Conservation (phyloP, 1,140 invertebrate genomes). For the Cotesia typhae region DNA sequence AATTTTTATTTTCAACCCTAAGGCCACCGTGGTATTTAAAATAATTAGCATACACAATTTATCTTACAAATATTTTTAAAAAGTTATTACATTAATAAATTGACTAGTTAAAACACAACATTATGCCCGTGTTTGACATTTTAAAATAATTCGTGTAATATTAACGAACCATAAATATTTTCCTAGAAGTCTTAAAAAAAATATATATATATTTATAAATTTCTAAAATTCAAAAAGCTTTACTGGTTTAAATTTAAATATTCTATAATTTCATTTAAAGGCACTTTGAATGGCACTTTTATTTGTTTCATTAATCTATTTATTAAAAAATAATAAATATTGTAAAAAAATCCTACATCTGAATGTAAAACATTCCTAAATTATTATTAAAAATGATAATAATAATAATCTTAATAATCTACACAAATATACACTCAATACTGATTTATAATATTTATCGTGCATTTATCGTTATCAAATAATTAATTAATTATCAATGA, state of each 20-base stretch:
- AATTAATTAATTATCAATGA: conserved; percentile 21
- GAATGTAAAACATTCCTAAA: not conserved
- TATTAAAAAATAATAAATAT: conserved; percentile 3
- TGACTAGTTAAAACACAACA: conserved; percentile 62
- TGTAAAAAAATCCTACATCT: not conserved
- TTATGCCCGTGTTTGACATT: conserved; percentile 30
- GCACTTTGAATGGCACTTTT: conserved; percentile 32
- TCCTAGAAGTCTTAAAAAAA: no score
- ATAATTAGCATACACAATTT: not conserved
- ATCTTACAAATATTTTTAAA: no score
- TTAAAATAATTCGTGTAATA: conserved; percentile 6
- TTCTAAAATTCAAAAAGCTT: not conserved
- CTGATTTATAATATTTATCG: conserved; percentile 57
- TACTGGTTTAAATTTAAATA: no score
- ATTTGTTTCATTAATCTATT: conserved; percentile 8
- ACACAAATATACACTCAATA: conserved; percentile 46
- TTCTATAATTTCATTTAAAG: conserved; percentile 10
- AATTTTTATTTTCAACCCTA: no score
- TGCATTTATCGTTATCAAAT: conserved; percentile 35
- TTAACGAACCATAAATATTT: not conserved
- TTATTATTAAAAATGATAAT: conserved; percentile 40
- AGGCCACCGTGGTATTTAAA: no score
- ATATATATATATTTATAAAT: no score
- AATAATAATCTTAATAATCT: conserved; percentile 37
- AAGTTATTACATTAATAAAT: conserved; percentile 36